phyloP scores from a whole-genome alignment of 2,888 invertebrate genomes.

The Mycalesis mineus region DNA sequence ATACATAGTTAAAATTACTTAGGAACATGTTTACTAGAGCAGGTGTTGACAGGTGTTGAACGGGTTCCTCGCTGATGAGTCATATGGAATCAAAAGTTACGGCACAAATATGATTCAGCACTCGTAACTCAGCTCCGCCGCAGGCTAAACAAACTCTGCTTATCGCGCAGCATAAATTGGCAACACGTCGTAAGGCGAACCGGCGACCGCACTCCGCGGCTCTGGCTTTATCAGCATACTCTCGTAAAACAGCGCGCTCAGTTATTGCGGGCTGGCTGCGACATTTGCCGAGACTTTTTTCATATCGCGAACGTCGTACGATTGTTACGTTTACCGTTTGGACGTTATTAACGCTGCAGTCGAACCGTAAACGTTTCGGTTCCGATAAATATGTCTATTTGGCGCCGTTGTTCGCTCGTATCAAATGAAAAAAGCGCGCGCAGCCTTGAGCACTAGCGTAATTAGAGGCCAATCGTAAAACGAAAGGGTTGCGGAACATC shows the following conservation, averaged over 20 bases:
- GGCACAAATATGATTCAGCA: conserved; percentile 50
- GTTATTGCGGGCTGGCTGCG: conserved; percentile 67
- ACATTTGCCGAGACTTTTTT: conserved; percentile 68
- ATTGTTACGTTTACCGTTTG: conserved; percentile 23
- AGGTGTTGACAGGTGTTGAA: neutral
- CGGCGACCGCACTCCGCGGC: conserved; percentile 51
- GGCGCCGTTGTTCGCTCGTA: conserved; percentile 44
- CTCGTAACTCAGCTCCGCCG: conserved; percentile 59
- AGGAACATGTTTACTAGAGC: neutral
- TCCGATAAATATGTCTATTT: conserved; percentile 71
- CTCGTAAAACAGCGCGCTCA: conserved; percentile 70
- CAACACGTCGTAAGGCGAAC: conserved; percentile 75
- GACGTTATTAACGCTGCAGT: conserved; percentile 46
- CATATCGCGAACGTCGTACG: conserved; percentile 55
- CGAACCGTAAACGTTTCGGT: conserved; percentile 62
- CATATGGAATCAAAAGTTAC: conserved; percentile 38
- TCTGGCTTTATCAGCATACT: conserved; percentile 65
- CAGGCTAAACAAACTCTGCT: conserved; percentile 72
- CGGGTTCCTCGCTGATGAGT: conserved; percentile 6
- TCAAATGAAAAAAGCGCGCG: conserved; percentile 53
- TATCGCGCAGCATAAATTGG: conserved; percentile 76
- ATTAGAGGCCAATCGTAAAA: conserved; percentile 78
- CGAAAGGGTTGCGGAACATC: conserved; percentile 74
- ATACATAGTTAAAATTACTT: neutral
- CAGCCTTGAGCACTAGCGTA: conserved; percentile 72